Percentiles rank a stretch among this genome's conserved stretches.
Conservation (phyloP, 2,113 vertebrate genomes). For the Chinchilla lanigera region DNA sequence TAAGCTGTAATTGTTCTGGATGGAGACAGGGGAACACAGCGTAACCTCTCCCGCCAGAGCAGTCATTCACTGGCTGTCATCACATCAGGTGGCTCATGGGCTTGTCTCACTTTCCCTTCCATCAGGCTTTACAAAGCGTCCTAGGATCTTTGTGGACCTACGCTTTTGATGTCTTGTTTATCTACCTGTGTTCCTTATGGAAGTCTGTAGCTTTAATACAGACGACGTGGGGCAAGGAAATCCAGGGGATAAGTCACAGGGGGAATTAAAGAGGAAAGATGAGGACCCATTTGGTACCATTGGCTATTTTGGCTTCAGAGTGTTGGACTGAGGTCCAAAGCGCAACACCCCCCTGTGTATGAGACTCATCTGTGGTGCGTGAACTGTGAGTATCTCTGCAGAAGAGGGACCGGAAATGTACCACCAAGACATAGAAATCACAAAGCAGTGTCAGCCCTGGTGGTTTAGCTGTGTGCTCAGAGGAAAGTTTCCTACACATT, state of each 20-base stretch:
- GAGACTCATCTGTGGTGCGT: conserved; percentile 91
- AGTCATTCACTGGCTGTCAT: conserved; percentile 87
- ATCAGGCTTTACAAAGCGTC: conserved; percentile 92
- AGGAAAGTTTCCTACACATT: conserved; percentile 95
- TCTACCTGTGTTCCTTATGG: conserved; percentile 87
- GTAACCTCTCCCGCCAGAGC: conserved; percentile 83
- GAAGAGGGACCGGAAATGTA: conserved; percentile 90
- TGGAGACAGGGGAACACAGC: not conserved
- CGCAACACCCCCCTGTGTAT: conserved; percentile 84
- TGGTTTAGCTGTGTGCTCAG: conserved; percentile 90
- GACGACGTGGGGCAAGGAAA: conserved; percentile 84
- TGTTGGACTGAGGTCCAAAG: conserved; percentile 90
- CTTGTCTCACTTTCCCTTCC: conserved; percentile 94
- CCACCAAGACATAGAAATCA: conserved; percentile 95
- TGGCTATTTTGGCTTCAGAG: conserved; percentile 90
- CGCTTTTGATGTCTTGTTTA: conserved; percentile 94
- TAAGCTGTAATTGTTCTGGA: not conserved
- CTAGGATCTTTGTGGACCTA: conserved; percentile 94
- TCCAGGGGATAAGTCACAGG: not conserved
- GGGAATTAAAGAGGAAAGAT: conserved; percentile 57
- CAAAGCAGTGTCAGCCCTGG: conserved; percentile 91
- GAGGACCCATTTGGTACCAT: conserved; percentile 92
- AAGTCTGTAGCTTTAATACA: conserved; percentile 90
- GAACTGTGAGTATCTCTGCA: conserved; percentile 94
- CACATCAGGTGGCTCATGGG: conserved; percentile 89